Evolutionary conservation across 2,113 vertebrate species (phyloP), one percentile per base, ranked within the genome.

Genomic region (Cisticola juncidis): DNA sequence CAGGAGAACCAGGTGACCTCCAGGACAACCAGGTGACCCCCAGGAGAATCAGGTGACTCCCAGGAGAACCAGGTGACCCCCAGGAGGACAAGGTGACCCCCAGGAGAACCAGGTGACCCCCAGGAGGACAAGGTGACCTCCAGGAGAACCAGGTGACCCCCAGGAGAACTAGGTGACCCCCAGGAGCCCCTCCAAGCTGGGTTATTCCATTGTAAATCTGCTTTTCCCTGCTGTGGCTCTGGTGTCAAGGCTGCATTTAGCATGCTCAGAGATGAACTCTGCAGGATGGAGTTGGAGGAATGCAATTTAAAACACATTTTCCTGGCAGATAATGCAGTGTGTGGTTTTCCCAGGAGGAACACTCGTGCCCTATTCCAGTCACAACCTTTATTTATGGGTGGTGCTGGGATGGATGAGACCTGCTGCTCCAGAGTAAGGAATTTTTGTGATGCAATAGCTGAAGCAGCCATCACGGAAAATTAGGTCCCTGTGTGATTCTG

Each of bases 221-320:
- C 8, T 62, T 45, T 80, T 40, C 50, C 17, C 2, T 68, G 73
- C 73, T 35, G 25, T 10, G 56, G 51, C 45, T 2, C 23, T 10
- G 60, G 12, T 20, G 50, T 2, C 51, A 8, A 70, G 80, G 78
- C 60, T 17, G 18, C 40, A 9, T 68, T 84, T 45, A 94, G 83
- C 76, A 64, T 7, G 35, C 60, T 71, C 77, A 22, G 48, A 36
- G 93, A 71, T 40, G 69, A 86, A 40, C 72, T 70, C 42, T 22
- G 47, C 60, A 68, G 85, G 47, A 31, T n/a, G 19, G 21, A 93
- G 68, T 36, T 28, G 38, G 72, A 86, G 87, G 64, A 83, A 92
- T 62, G 68, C 74, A 86, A 93, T 97, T 94, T 83, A 90, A 94
- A 92, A 23, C 72, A 74, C 64, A 62, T 95, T 90, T 95, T 57